These are phyloP conservation scores for Hirtodrosophila duncani DNA, from an alignment of 2,888 invertebrate genomes.

Conservation along the genomic window DNA sequence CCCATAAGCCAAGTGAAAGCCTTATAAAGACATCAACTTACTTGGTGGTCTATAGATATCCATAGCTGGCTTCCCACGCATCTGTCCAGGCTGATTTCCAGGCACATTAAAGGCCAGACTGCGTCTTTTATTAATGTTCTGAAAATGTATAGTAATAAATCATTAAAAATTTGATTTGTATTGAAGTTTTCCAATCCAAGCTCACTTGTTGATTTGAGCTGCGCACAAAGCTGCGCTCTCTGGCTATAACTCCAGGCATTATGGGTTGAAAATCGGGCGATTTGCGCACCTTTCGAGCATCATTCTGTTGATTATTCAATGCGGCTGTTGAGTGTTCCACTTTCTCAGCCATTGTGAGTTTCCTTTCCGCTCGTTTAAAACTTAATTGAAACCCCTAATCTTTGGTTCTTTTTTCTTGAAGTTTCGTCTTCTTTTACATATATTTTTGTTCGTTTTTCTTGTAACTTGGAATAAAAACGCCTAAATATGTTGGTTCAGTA, in stretches of 20 bases:
- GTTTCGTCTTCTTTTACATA: constrained; percentile 6
- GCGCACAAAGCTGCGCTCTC: constrained; percentile 86
- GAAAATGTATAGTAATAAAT: not conserved
- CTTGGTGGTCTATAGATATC: constrained; percentile 94
- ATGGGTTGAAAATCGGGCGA: constrained; percentile 76
- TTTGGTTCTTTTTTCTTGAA: constrained; percentile 43
- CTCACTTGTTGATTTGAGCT: constrained; percentile 80
- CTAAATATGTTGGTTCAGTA: constrained; percentile 59
- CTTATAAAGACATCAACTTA: constrained; percentile 77
- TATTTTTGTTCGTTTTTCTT: constrained; percentile 18
- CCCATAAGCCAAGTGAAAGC: not conserved
- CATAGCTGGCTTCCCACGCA: constrained; percentile 87
- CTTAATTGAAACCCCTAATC: constrained; percentile 56
- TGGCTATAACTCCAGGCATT: constrained; percentile 80
- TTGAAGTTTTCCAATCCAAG: not conserved
- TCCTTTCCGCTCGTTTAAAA: constrained; percentile 23
- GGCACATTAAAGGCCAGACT: constrained; percentile 85
- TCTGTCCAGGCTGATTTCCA: constrained; percentile 75
- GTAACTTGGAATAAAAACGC: constrained; percentile 46
- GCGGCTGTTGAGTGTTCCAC: constrained; percentile 67
- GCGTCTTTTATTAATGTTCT: constrained; percentile 84
- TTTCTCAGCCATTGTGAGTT: constrained; percentile 76
- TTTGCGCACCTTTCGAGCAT: constrained; percentile 73
- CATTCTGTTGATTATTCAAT: constrained; percentile 63
- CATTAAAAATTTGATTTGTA: not conserved